Percentiles rank a stretch among this genome's conserved stretches.
Evolutionary conservation across 2,797 vertebrate species (phyloP).

Genomic region (Scleropages formosus): DNA sequence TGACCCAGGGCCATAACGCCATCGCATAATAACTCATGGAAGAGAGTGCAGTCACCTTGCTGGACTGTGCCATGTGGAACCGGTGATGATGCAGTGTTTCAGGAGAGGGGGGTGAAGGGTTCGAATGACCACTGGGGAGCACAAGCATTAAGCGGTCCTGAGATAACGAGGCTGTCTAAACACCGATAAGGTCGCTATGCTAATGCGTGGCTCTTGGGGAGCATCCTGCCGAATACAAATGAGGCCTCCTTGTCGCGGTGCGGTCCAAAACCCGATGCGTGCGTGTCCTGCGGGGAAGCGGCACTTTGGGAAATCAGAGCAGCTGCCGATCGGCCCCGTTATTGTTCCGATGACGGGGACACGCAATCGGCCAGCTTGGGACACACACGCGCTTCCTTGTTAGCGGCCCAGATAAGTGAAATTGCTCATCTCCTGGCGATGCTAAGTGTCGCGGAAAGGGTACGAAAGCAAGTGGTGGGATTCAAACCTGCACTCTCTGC

Average conservation of each 20-base stretch:
- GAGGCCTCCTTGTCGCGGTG: neutral
- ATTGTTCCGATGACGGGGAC: neutral
- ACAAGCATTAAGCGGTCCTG: neutral
- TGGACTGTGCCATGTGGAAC: too few relatives aligned
- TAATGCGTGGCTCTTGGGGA: slow-evolving; percentile 27
- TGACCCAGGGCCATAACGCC: too few relatives aligned
- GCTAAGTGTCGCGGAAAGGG: too few relatives aligned
- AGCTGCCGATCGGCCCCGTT: slow-evolving; percentile 1
- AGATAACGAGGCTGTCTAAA: slow-evolving; percentile 40
- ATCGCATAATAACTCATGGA: too few relatives aligned
- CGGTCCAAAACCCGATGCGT: slow-evolving; percentile 13
- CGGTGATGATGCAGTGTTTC: neutral
- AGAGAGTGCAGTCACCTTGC: too few relatives aligned
- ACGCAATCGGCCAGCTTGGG: neutral
- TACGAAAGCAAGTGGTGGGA: too few relatives aligned
- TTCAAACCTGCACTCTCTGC: too few relatives aligned
- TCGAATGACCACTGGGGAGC: neutral
- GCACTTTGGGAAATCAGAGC: neutral
- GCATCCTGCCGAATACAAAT: slow-evolving; percentile 21
- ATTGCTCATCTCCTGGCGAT: too few relatives aligned
- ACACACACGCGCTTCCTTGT: neutral
- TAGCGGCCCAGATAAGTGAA: neutral
- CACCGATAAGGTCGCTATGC: slow-evolving; percentile 44
- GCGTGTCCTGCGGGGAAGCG: slow-evolving; percentile 6
- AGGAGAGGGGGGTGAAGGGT: neutral